These are phyloP conservation scores for Antitype chi DNA, from an alignment of 2,888 invertebrate genomes.

Conservation along the genomic window DNA sequence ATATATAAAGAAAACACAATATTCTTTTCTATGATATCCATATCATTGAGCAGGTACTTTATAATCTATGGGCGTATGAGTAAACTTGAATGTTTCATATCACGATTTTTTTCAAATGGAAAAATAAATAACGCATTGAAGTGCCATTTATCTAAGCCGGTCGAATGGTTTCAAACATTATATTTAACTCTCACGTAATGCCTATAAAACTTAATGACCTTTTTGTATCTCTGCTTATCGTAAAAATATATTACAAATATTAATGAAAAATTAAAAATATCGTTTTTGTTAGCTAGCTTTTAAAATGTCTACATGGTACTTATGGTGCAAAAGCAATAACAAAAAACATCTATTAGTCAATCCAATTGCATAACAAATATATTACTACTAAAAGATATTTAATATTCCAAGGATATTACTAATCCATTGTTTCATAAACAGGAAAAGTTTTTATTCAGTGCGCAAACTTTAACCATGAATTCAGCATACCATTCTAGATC, in stretches of 20 bases:
- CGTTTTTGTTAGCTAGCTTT: neutral
- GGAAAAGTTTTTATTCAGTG: no score
- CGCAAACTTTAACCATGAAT: no score
- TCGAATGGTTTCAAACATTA: conserved; percentile 22
- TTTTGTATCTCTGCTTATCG: conserved; percentile 1
- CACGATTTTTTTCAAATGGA: conserved; percentile 2
- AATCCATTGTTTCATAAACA: no score
- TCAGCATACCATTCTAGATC: no score
- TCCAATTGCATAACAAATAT: no score
- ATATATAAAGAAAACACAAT: neutral
- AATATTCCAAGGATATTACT: no score
- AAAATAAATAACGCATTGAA: conserved; percentile 11
- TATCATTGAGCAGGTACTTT: neutral
- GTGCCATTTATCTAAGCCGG: conserved; percentile 10
- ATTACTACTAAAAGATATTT: no score
- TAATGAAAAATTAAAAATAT: neutral
- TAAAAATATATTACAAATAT: neutral
- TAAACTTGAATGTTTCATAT: conserved; percentile 1
- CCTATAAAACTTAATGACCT: conserved; percentile 23
- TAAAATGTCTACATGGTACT: neutral
- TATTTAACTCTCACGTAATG: conserved; percentile 18
- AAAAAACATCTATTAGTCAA: neutral
- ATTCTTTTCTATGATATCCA: neutral
- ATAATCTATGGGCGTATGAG: conserved; percentile 10
- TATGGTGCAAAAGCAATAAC: neutral